Conservation (phyloP, 1,140 invertebrate species). For the Drosophila parvula region DNA sequence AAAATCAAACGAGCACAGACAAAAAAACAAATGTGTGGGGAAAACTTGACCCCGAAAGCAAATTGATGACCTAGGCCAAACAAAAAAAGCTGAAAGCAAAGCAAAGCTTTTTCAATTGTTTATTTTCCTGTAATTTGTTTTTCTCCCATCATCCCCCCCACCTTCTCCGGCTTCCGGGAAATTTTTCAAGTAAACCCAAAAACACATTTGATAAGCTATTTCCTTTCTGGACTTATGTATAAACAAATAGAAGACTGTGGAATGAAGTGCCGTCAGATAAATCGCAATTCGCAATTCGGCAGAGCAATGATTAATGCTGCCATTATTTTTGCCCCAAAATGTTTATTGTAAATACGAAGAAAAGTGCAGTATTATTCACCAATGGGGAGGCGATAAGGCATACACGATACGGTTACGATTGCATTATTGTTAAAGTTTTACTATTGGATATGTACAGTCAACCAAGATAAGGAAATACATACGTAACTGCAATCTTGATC, state of each 20-base stretch:
- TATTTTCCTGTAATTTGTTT: constrained; percentile 27
- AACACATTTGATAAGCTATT: constrained; percentile 18
- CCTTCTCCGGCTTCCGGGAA: constrained; percentile 11
- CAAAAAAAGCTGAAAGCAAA: constrained; percentile 21
- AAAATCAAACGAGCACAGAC: constrained; percentile 14
- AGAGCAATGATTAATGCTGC: constrained; percentile 25
- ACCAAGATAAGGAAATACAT: too few relatives aligned
- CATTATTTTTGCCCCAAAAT: neutral
- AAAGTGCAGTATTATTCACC: constrained; percentile 21
- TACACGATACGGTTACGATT: neutral
- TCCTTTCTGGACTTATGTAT: constrained; percentile 10
- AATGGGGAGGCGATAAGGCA: constrained; percentile 1
- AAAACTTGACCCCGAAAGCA: constrained; percentile 24
- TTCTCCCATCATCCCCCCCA: neutral
- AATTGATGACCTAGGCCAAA: constrained; percentile 63
- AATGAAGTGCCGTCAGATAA: neutral
- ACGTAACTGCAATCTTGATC: neutral
- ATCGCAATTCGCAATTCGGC: constrained; percentile 17
- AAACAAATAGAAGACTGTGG: constrained; percentile 19
- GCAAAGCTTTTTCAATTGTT: constrained; percentile 14
- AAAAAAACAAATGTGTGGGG: neutral
- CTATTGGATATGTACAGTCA: neutral
- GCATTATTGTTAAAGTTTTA: neutral
- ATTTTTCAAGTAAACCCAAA: constrained; percentile 12
- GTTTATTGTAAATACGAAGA: neutral